Evolutionary conservation across 2,888 invertebrate genomes (phyloP).

Genomic region (Uropetala carovei): DNA sequence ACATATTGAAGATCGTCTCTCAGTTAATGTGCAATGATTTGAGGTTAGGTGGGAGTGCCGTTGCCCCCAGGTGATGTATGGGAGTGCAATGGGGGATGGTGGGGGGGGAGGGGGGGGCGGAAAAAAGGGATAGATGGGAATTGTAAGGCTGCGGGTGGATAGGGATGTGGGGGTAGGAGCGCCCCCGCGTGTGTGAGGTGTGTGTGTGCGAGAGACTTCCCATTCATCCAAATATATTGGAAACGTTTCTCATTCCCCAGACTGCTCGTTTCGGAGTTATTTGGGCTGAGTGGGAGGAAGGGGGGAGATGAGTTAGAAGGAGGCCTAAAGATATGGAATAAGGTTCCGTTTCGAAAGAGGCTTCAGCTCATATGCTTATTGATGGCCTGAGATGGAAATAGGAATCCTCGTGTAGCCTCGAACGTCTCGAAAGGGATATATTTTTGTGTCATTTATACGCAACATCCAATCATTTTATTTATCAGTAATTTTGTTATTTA

Average conservation of each 20-base stretch:
- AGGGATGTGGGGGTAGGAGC: background rate
- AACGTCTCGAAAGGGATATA: background rate
- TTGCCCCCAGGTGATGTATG: slow-evolving; percentile 39
- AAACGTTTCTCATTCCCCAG: slow-evolving; percentile 63
- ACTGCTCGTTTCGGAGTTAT: slow-evolving; percentile 60
- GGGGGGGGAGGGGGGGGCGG: background rate
- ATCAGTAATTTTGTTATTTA: background rate
- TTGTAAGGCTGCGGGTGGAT: background rate
- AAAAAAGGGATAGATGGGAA: background rate
- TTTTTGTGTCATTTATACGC: background rate
- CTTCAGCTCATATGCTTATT: slow-evolving; percentile 34
- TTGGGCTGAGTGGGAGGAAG: slow-evolving; percentile 55
- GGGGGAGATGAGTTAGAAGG: slow-evolving; percentile 39
- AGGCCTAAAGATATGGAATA: slow-evolving; percentile 52
- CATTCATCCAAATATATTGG: slow-evolving; percentile 62
- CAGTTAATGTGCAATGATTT: slow-evolving; percentile 56
- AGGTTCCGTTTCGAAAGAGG: slow-evolving; percentile 60
- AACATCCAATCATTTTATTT: slow-evolving; percentile 13
- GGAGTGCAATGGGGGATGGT: background rate
- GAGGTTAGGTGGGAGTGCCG: slow-evolving; percentile 39
- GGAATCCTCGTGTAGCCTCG: background rate
- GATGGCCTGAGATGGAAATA: slow-evolving; percentile 25
- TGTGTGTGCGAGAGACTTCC: background rate
- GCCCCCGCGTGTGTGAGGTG: background rate
- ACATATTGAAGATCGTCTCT: slow-evolving; percentile 59